Conservation (phyloP, 2,888 invertebrate genomes). For the Quadriops clusia region DNA sequence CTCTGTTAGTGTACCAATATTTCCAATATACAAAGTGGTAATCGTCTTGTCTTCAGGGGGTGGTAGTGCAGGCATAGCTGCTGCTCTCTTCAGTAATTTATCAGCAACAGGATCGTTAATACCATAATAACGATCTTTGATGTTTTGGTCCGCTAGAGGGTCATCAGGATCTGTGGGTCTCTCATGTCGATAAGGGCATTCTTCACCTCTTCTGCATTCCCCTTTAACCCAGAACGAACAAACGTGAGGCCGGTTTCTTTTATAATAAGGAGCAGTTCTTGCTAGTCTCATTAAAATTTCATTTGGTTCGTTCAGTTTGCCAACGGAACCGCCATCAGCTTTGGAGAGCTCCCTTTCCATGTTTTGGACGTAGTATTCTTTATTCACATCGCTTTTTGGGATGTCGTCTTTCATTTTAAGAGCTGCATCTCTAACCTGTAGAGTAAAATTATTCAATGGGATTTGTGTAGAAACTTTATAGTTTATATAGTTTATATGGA, state of each 20-base stretch:
- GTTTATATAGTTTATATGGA: neutral
- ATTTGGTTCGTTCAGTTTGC: slow-evolving; percentile 64
- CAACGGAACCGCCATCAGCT: slow-evolving; percentile 41
- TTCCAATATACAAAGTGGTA: slow-evolving; percentile 95
- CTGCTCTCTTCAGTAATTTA: slow-evolving; percentile 78
- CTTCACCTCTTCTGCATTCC: slow-evolving; percentile 90
- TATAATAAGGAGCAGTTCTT: slow-evolving; percentile 88
- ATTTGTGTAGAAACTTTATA: slow-evolving; percentile 1
- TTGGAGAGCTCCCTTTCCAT: slow-evolving; percentile 60
- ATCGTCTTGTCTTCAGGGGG: slow-evolving; percentile 93
- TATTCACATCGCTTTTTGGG: slow-evolving; percentile 89
- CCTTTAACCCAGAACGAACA: slow-evolving; percentile 99
- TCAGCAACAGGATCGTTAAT: slow-evolving; percentile 94
- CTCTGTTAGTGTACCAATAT: slow-evolving; percentile 75
- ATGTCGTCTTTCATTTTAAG: slow-evolving; percentile 82
- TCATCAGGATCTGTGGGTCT: slow-evolving; percentile 96
- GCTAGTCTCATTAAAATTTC: slow-evolving; percentile 81
- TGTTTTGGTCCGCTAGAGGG: slow-evolving; percentile 91
- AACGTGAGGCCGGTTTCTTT: slow-evolving; percentile 87
- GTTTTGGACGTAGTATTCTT: slow-evolving; percentile 88
- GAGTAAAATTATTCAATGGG: no score
- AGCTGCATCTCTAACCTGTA: slow-evolving; percentile 71
- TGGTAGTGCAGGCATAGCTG: slow-evolving; percentile 88
- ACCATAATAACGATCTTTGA: slow-evolving; percentile 88
- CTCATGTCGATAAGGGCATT: slow-evolving; percentile 92